These are phyloP conservation scores for Laterallus jamaicensis DNA, from an alignment of 2,113 vertebrate genomes.

Conservation along the genomic window DNA sequence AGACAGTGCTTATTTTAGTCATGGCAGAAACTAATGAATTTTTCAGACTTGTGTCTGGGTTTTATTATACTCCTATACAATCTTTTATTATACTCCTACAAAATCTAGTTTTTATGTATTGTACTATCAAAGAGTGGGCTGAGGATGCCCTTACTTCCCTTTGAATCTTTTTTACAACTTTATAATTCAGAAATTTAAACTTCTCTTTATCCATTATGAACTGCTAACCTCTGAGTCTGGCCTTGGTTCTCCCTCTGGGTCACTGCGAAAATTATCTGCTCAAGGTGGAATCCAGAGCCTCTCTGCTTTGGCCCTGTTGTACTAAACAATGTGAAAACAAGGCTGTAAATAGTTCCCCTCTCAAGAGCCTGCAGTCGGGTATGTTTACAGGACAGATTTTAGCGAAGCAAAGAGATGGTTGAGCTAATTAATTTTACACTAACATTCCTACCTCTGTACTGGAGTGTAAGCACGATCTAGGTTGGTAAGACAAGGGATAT, in stretches of 20 bases:
- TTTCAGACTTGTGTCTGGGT: conserved; percentile 60
- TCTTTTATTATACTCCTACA: conserved; percentile 64
- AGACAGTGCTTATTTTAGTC: conserved; percentile 62
- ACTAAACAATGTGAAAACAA: not conserved
- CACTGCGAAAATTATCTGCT: not conserved
- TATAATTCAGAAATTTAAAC: conserved; percentile 59
- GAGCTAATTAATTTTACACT: not conserved
- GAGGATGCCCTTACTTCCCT: conserved; percentile 29
- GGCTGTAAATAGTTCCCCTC: not conserved
- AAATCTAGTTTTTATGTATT: conserved; percentile 40
- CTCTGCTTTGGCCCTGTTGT: not conserved
- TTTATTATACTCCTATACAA: conserved; percentile 65
- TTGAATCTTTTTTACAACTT: conserved; percentile 64
- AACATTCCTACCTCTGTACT: not conserved
- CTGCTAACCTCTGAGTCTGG: not conserved
- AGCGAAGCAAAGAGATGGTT: not conserved
- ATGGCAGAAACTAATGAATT: conserved; percentile 58
- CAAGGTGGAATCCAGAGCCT: not conserved
- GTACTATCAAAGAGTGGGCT: conserved; percentile 25
- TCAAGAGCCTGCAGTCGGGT: not conserved
- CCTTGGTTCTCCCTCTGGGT: not conserved
- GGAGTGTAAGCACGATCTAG: accelerated
- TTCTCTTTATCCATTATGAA: conserved; percentile 1
- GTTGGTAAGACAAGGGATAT: not conserved
- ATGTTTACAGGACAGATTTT: not conserved